Base-by-base conservation (phyloP, 2,888 invertebrate genomes). In the Drosophila kuntzei region DNA sequence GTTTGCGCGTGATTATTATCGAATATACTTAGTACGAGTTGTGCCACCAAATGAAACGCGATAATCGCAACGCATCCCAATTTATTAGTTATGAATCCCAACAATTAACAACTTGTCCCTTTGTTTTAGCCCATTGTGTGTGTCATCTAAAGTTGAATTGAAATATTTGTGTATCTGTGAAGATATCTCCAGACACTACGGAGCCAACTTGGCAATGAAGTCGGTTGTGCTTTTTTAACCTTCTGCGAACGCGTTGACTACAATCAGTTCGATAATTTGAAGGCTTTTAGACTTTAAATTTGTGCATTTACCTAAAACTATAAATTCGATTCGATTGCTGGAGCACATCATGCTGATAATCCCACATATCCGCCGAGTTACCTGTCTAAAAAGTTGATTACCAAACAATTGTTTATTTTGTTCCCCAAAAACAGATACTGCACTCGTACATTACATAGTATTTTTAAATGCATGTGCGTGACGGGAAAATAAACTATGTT, bases 211-310 rank as follows among this genome's bases (percentile, higher is more conserved):
- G 55, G 49, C 63, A 50, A 53, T 49, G 41, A 64, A 53, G 58
- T 66, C 55, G 32, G 25, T 27, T 16, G 55, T 46, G 37, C 9
- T 18, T 1, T 18, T 1, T n/a, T n/a, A n/a, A 29, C 32, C 27
- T 57, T 39, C 29, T 29, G 29, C 44, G 50, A 39, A 64, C 11
- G 20, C 39, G 36, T 34, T 32, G 50, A 55, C 59, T 36, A 54
- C 58, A 59, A 46, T 71, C 59, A 74, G 80, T 73, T 80, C 86
- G 83, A 80, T 80, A 80, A 79, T 85, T 61, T 79, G 86, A 80
- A 80, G 80, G 80, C 67, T 84, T 58, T 57, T 58, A 46, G 58
- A 76, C 57, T 65, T 60, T 60, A 36, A 71, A 76, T 44, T 63
- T 62, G 75, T 49, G 62, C 44, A 53, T 72, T 55, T 46, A 69